A percentile compares a stretch with the other conserved stretches of the same genome.
Evolutionary conservation across 2,113 vertebrate genomes (phyloP).

Genomic region (Notothenia rossii): DNA sequence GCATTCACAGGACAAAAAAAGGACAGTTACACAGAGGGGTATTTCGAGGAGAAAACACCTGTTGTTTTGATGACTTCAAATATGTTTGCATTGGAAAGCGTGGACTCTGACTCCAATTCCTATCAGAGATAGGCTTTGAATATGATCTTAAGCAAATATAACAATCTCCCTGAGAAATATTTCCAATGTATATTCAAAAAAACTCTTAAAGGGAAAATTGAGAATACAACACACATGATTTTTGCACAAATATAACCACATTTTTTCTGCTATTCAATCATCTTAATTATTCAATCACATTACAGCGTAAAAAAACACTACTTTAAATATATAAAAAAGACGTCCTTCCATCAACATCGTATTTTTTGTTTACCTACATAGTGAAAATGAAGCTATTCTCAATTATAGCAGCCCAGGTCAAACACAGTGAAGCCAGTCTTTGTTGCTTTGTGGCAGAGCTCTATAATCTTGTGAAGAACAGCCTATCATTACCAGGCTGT

Average conservation of each 20-base stretch:
- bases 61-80: constrained; percentile 73
- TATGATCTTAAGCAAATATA: not conserved
- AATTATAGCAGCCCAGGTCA: constrained; percentile 75
- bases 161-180: not conserved
- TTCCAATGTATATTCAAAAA: not conserved
- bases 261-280: constrained; percentile 25
- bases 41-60: constrained; percentile 66
- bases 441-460: constrained; percentile 79
- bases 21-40: constrained; percentile 70
- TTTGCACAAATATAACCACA: not conserved
- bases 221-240: not conserved
- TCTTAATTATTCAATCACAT: constrained; percentile 73
- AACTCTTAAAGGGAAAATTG: constrained; percentile 3
- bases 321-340: constrained; percentile 63
- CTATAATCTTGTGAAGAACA: constrained; percentile 84
- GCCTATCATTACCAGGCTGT: constrained; percentile 84
- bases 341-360: constrained; percentile 66
- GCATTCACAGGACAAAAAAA: constrained; percentile 70
- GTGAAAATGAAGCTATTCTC: constrained; percentile 76
- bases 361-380: constrained; percentile 74
- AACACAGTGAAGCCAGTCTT: constrained; percentile 76
- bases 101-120: constrained; percentile 12
- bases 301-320: constrained; percentile 27
- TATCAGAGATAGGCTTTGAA: constrained; percentile 31
- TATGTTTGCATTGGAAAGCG: constrained; percentile 50